Percentiles rank a stretch among this genome's conserved stretches.
Evolutionary conservation across 2,888 invertebrate species (phyloP).

Genomic region (Ectemnius cavifrons): DNA sequence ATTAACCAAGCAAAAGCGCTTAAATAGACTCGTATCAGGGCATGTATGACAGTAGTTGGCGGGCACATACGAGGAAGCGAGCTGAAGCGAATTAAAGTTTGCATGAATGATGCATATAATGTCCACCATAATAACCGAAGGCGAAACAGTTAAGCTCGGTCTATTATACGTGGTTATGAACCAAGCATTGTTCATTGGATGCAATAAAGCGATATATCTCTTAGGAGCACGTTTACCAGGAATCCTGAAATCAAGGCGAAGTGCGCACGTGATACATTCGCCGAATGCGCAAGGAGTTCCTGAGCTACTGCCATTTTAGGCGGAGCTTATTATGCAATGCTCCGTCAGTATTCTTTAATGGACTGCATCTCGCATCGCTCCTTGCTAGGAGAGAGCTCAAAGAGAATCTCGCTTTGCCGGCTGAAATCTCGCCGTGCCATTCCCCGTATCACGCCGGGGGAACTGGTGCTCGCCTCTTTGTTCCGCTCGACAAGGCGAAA

Average conservation of each 20-base stretch:
- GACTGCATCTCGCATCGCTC: slow-evolving; percentile 4
- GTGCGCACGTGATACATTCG: too few relatives aligned
- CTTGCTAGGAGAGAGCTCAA: slow-evolving; percentile 20
- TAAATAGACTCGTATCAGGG: slow-evolving; percentile 60
- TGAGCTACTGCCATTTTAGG: too few relatives aligned
- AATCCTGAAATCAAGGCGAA: not conserved
- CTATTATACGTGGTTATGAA: slow-evolving; percentile 39
- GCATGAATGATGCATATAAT: slow-evolving; percentile 36
- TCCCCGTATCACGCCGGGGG: slow-evolving; percentile 44
- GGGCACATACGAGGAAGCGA: slow-evolving; percentile 15
- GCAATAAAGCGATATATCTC: slow-evolving; percentile 27
- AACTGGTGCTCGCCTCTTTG: slow-evolving; percentile 32
- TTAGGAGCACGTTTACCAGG: not conserved
- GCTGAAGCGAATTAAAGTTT: slow-evolving; percentile 46
- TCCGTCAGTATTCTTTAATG: slow-evolving; percentile 11
- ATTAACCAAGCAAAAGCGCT: slow-evolving; percentile 66
- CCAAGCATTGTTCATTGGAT: slow-evolving; percentile 39
- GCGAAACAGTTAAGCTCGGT: slow-evolving; percentile 40
- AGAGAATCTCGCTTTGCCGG: slow-evolving; percentile 27
- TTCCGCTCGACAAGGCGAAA: slow-evolving; percentile 32
- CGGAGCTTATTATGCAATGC: slow-evolving; percentile 1
- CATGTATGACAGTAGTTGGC: slow-evolving; percentile 22
- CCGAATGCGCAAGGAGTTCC: too few relatives aligned
- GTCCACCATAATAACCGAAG: slow-evolving; percentile 33
- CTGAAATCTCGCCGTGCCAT: slow-evolving; percentile 22